Evolutionary conservation across 2,888 invertebrate genomes (phyloP).

Genomic region (Xylocampa areola): DNA sequence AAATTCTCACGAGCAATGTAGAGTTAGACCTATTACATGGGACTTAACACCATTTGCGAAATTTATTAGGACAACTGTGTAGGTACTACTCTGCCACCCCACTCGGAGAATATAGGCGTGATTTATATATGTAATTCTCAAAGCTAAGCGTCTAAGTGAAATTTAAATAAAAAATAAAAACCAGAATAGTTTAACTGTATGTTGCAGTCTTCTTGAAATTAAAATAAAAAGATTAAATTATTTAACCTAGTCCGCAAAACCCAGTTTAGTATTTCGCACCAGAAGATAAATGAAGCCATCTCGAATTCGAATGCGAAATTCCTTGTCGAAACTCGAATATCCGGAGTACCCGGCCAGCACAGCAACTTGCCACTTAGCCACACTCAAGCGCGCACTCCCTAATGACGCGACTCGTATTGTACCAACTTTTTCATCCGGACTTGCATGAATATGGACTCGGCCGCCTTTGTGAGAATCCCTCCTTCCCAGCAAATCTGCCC

Average conservation of each 20-base stretch:
- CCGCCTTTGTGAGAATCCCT: slow-evolving; percentile 68
- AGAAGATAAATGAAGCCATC: slow-evolving; percentile 26
- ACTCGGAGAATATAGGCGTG: too few relatives aligned
- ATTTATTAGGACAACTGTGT: too few relatives aligned
- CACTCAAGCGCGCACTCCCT: slow-evolving; percentile 65
- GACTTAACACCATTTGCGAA: too few relatives aligned
- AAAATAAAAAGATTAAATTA: too few relatives aligned
- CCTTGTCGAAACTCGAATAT: slow-evolving; percentile 51
- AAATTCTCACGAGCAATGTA: too few relatives aligned
- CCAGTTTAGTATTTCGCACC: not conserved
- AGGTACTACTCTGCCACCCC: too few relatives aligned
- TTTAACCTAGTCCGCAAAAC: not conserved
- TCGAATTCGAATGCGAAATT: slow-evolving; percentile 34
- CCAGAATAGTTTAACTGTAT: too few relatives aligned
- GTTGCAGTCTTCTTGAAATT: too few relatives aligned
- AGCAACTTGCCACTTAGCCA: slow-evolving; percentile 75
- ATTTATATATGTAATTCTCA: too few relatives aligned
- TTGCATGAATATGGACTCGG: slow-evolving; percentile 75
- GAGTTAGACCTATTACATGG: too few relatives aligned
- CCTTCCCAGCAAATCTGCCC: slow-evolving; percentile 57
- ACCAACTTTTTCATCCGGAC: slow-evolving; percentile 76
- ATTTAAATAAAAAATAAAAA: too few relatives aligned
- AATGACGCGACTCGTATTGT: slow-evolving; percentile 78
- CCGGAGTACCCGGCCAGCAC: slow-evolving; percentile 50
- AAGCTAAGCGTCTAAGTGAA: too few relatives aligned